Percentiles rank a stretch among this genome's conserved stretches.
These are phyloP conservation scores for Campaea margaritaria DNA, from an alignment of 2,888 invertebrate genomes.

Conservation along the genomic window DNA sequence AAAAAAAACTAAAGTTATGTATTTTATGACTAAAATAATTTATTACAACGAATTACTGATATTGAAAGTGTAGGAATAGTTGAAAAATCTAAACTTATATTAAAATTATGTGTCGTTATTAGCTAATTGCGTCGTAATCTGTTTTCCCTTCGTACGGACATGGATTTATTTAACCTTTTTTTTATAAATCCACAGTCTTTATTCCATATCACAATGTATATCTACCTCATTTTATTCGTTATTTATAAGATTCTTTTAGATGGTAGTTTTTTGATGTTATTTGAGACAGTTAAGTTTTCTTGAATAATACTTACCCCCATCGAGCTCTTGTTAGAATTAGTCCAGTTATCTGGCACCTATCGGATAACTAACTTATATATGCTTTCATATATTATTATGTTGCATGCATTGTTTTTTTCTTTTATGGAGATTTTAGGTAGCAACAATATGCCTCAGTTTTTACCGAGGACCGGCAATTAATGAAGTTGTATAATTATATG, in stretches of 20 bases:
- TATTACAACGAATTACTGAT: slow-evolving; percentile 80
- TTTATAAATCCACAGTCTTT: slow-evolving; percentile 49
- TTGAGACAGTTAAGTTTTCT: slow-evolving; percentile 28
- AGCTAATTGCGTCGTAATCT: slow-evolving; percentile 34
- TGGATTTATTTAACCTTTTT: slow-evolving; percentile 29
- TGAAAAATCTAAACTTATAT: slow-evolving; percentile 53
- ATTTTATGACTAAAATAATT: slow-evolving; percentile 59
- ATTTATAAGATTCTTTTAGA: slow-evolving; percentile 73
- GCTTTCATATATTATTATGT: background rate
- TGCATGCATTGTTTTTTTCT: background rate
- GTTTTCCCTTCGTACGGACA: slow-evolving; percentile 20
- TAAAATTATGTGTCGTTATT: slow-evolving; percentile 27
- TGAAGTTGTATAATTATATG: too few species aligned
- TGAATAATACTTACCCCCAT: slow-evolving; percentile 35
- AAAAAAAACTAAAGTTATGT: slow-evolving; percentile 46
- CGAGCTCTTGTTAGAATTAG: slow-evolving; percentile 37
- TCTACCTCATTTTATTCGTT: slow-evolving; percentile 83
- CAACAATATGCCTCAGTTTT: too few species aligned
- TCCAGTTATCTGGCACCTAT: slow-evolving; percentile 1
- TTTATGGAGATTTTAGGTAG: too few species aligned
- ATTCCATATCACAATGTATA: slow-evolving; percentile 83
- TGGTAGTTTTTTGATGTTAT: slow-evolving; percentile 67
- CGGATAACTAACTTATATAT: slow-evolving; percentile 1
- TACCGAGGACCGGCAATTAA: too few species aligned
- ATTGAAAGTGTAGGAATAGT: slow-evolving; percentile 56